phyloP scores from a whole-genome alignment of 2,797 vertebrate species.

The Acridotheres tristis region DNA sequence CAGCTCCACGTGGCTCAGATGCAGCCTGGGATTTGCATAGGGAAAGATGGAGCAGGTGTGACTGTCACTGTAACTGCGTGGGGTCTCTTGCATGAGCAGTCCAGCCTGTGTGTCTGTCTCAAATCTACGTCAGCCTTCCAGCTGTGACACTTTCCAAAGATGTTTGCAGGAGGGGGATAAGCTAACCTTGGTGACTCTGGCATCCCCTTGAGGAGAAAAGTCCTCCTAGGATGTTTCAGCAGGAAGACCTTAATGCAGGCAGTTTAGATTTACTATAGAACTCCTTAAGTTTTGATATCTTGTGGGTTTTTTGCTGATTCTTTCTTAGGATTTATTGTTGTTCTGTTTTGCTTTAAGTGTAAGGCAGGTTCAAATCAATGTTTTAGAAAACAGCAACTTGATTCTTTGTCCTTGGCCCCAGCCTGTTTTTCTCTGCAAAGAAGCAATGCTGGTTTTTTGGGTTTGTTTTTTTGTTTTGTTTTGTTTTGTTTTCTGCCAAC shows the following conservation, averaged over 20 bases:
- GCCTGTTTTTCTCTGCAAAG: neutral
- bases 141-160: neutral
- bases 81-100: neutral
- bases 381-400: constrained; percentile 22
- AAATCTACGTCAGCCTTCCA: neutral
- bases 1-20: neutral
- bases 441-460: neutral
- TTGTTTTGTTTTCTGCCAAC: neutral
- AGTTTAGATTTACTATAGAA: neutral
- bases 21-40: neutral
- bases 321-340: constrained; percentile 1
- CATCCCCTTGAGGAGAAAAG: neutral
- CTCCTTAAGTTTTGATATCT: neutral
- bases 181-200: neutral
- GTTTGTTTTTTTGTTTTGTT: neutral
- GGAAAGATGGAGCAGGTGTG: neutral
- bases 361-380: constrained; percentile 24
- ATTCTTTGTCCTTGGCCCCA: constrained; percentile 20
- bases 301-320: neutral
- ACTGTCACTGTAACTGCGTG: neutral
- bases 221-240: neutral
- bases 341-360: constrained; percentile 14
- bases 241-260: neutral
- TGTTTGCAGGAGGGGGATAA: neutral
- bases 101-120: neutral